A percentile compares a stretch with the other conserved stretches of the same genome.
phyloP scores from a whole-genome alignment of 2,888 invertebrate species.

The Erpobdella octoculata region DNA sequence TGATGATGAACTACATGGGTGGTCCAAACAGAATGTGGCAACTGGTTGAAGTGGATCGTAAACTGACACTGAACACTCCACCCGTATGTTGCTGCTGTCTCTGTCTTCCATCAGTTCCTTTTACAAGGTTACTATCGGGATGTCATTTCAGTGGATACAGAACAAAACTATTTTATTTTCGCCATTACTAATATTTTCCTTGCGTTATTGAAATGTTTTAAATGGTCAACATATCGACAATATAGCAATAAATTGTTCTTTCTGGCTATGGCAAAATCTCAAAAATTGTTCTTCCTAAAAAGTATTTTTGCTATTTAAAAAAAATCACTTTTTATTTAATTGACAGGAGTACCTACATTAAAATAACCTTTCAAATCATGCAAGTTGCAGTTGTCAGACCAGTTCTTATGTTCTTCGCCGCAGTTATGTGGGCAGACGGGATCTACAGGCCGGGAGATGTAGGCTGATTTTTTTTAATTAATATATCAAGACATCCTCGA shows the following conservation, averaged over 20 bases:
- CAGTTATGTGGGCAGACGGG: conserved; percentile 35
- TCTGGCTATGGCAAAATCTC: neutral
- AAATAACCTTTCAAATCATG: conserved; percentile 23
- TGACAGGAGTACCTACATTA: neutral
- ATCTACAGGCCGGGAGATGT: conserved; percentile 34
- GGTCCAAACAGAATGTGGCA: conserved; percentile 25
- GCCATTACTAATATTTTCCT: too few relatives aligned
- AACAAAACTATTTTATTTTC: too few relatives aligned
- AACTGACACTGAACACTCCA: conserved; percentile 24
- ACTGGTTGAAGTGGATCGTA: neutral
- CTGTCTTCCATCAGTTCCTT: conserved; percentile 30
- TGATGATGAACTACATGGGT: conserved; percentile 34
- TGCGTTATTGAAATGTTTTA: too few relatives aligned
- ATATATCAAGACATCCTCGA: too few relatives aligned
- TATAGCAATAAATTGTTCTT: too few relatives aligned
- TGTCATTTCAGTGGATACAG: too few relatives aligned
- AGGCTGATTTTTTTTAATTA: neutral
- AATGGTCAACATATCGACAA: too few relatives aligned
- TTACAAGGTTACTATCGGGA: conserved; percentile 31
- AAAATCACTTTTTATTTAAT: too few relatives aligned
- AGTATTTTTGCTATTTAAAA: too few relatives aligned
- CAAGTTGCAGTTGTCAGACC: conserved; percentile 34
- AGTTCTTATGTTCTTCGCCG: conserved; percentile 33
- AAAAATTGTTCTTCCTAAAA: too few relatives aligned
- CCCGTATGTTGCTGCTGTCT: conserved; percentile 36